Conservation (phyloP, 2,797 vertebrate genomes). For the Microchirus variegatus region DNA sequence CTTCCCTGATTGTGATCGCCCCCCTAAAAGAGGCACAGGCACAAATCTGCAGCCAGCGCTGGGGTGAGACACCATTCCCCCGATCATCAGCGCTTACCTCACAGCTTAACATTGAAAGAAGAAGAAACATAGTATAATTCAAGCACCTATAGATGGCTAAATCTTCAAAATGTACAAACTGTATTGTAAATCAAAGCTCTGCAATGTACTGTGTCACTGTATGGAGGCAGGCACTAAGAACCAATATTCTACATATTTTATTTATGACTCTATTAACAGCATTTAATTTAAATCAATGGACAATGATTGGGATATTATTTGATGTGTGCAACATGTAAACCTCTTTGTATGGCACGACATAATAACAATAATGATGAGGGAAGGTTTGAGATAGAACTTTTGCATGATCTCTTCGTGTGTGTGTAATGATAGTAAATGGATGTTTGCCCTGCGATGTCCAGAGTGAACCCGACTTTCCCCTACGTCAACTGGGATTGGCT, state of each 20-base stretch:
- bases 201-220: constrained; percentile 53
- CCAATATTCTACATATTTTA: constrained; percentile 9
- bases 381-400: neutral
- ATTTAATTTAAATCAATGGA: constrained; percentile 31
- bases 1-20: constrained; percentile 57
- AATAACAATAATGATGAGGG: constrained; percentile 15
- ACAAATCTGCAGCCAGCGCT: constrained; percentile 64
- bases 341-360: constrained; percentile 42
- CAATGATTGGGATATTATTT: neutral
- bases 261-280: constrained; percentile 46
- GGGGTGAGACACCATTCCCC: constrained; percentile 30
- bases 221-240: constrained; percentile 61
- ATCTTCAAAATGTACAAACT: constrained; percentile 17
- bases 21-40: constrained; percentile 60
- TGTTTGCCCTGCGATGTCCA: no score
- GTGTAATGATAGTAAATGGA: no score
- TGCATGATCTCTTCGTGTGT: no score
- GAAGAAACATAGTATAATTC: constrained; percentile 6
- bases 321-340: neutral
- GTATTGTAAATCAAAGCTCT: constrained; percentile 22
- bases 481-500: no score
- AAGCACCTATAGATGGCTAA: constrained; percentile 14
- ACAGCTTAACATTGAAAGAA: neutral
- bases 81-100: neutral
- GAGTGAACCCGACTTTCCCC: no score